phyloP scores from a whole-genome alignment of 2,113 vertebrate genomes.

The Monarcha castaneiventris region DNA sequence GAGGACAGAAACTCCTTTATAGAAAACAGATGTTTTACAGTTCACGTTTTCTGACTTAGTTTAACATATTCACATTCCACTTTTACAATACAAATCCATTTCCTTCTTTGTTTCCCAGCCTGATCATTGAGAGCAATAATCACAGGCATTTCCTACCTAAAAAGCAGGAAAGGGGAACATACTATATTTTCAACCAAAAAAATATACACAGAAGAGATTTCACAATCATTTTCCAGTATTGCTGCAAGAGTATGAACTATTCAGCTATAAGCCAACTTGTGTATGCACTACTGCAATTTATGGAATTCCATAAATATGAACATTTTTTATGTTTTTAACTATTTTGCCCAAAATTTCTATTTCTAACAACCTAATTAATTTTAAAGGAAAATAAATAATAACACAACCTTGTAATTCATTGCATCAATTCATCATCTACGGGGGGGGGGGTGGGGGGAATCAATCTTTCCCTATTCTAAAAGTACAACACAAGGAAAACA shows the following conservation, averaged over 20 bases:
- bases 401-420: background rate
- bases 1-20: background rate
- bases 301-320: background rate
- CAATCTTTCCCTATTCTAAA: background rate
- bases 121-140: background rate
- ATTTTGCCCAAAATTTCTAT: background rate
- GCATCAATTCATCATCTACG: background rate
- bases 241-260: background rate
- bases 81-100: background rate
- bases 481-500: background rate
- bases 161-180: background rate
- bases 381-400: background rate
- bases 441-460: too few relatives aligned
- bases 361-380: background rate
- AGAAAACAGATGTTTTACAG: conserved; percentile 5
- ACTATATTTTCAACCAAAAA: background rate
- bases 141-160: background rate
- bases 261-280: background rate
- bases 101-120: background rate
- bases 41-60: background rate
- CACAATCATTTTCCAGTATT: background rate
- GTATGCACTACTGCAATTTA: background rate
- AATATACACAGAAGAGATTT: background rate
- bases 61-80: background rate
- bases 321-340: background rate